These are phyloP conservation scores for Hyperoplus immaculatus DNA, from an alignment of 2,797 vertebrate genomes.

Conservation along the genomic window DNA sequence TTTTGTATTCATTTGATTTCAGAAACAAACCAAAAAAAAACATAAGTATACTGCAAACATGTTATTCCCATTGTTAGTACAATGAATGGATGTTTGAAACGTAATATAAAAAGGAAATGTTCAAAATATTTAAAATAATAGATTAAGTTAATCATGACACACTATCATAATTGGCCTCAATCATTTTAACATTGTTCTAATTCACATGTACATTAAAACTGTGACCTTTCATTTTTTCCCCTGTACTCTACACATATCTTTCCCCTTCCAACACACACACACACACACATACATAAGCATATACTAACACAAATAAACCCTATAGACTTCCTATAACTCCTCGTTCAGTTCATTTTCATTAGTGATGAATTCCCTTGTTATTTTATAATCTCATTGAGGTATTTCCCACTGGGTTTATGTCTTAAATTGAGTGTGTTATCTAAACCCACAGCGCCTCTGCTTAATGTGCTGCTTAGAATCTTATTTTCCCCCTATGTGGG, in stretches of 20 bases:
- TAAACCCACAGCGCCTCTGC: background rate
- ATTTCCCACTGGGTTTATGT: slow-evolving; percentile 1
- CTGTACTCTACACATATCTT: background rate
- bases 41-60: background rate
- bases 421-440: slow-evolving; percentile 6
- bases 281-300: slow-evolving; percentile 4
- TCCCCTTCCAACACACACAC: background rate
- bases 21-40: background rate
- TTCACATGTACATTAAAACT: too few relatives aligned
- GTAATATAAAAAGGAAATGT: background rate
- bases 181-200: too few relatives aligned
- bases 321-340: background rate
- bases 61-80: background rate
- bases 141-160: background rate
- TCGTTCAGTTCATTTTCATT: background rate
- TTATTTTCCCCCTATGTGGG: background rate
- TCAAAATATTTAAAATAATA: background rate
- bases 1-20: background rate
- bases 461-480: background rate
- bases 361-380: background rate
- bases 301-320: background rate
- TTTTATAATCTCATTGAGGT: background rate
- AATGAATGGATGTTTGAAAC: background rate
- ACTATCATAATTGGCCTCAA: too few relatives aligned
- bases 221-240: too few relatives aligned